These are phyloP conservation scores for Ormyrus thymus DNA, from an alignment of 2,888 invertebrate species.

Conservation along the genomic window DNA sequence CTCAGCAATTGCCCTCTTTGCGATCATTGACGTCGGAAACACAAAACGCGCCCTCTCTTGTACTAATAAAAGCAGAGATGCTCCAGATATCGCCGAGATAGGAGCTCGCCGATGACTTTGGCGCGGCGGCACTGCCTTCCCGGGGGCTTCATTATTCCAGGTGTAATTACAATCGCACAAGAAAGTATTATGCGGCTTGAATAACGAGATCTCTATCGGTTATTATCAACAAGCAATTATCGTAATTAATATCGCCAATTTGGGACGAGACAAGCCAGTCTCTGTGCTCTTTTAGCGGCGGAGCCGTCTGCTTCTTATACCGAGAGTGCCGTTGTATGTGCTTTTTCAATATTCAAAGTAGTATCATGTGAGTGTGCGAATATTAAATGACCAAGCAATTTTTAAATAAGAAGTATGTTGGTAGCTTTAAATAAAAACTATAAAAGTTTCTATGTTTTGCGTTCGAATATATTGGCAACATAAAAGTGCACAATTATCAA, in stretches of 20 bases:
- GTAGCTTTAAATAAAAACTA: background rate
- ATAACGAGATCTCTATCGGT: slow-evolving; percentile 62
- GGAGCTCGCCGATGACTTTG: slow-evolving; percentile 9
- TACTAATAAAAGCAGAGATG: slow-evolving; percentile 58
- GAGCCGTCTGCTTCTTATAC: slow-evolving; percentile 13
- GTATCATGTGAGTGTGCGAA: slow-evolving; percentile 29
- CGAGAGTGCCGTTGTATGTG: background rate
- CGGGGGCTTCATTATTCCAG: slow-evolving; percentile 67
- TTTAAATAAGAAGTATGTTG: slow-evolving; percentile 7
- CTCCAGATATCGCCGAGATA: slow-evolving; percentile 32
- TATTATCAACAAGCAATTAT: slow-evolving; percentile 68
- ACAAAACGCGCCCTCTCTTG: slow-evolving; percentile 26
- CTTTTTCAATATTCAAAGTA: slow-evolving; percentile 9
- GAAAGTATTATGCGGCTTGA: slow-evolving; percentile 42
- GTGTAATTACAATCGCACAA: slow-evolving; percentile 65
- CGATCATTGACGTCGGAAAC: slow-evolving; percentile 10
- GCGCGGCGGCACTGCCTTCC: slow-evolving; percentile 56
- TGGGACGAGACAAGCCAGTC: slow-evolving; percentile 53
- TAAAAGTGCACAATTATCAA: too few relatives aligned
- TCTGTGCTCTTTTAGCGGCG: slow-evolving; percentile 31
- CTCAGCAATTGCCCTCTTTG: slow-evolving; percentile 26
- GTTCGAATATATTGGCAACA: too few relatives aligned
- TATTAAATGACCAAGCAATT: slow-evolving; percentile 42
- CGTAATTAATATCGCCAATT: slow-evolving; percentile 68
- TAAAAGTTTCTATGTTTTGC: too few relatives aligned